Percentiles rank a stretch among this genome's conserved stretches.
Evolutionary conservation across 2,113 vertebrate genomes (phyloP).

Genomic region (Corynorhinus townsendii): DNA sequence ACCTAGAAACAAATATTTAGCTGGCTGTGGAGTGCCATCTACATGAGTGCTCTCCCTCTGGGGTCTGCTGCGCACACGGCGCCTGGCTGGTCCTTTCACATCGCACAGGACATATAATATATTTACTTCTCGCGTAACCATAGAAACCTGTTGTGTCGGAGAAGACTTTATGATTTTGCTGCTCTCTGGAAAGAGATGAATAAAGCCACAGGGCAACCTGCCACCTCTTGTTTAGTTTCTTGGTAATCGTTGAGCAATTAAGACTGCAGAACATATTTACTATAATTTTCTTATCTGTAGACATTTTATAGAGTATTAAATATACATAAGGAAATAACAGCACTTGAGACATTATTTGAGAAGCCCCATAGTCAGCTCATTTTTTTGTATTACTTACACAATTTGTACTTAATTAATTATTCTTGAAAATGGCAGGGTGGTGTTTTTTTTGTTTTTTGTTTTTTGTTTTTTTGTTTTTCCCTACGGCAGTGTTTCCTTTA

Average conservation of each 20-base stretch:
- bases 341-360: background rate
- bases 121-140: conserved; percentile 72
- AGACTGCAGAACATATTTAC: conserved; percentile 28
- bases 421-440: background rate
- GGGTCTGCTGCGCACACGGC: conserved; percentile 11
- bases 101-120: conserved; percentile 50
- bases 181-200: conserved; percentile 50
- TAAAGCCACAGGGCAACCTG: conserved; percentile 58
- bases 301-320: conserved; percentile 34
- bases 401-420: conserved; percentile 41
- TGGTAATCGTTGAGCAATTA: conserved; percentile 58
- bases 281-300: conserved; percentile 46
- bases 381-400: background rate
- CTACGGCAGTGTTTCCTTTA: background rate
- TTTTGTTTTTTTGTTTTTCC: background rate
- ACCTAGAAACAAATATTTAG: conserved; percentile 69
- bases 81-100: conserved; percentile 47
- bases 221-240: conserved; percentile 55
- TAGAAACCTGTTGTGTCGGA: conserved; percentile 71
- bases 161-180: conserved; percentile 55
- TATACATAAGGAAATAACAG: conserved; percentile 39
- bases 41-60: conserved; percentile 8
- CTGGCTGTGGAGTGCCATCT: conserved; percentile 48
- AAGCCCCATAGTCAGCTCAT: background rate
- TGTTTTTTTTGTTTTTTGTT: no score